Conservation (phyloP, 2,888 invertebrate species). For the Drosophila lutescens region DNA sequence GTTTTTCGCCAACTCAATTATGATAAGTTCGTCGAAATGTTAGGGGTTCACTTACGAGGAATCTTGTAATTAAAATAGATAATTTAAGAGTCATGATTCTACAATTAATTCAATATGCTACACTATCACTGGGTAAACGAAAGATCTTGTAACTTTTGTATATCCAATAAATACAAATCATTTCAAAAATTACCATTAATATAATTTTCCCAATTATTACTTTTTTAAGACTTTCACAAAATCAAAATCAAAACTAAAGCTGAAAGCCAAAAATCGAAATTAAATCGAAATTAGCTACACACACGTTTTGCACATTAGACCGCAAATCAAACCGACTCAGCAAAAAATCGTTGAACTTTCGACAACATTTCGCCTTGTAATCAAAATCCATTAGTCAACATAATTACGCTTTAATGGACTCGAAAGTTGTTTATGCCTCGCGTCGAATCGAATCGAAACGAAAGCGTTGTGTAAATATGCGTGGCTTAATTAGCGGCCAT, state of each 20-base stretch:
- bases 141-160: too few relatives aligned
- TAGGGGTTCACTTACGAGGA: background rate
- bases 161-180: too few relatives aligned
- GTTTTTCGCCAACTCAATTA: conserved; percentile 20
- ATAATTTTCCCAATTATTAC: background rate
- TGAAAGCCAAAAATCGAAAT: background rate
- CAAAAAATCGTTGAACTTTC: conserved; percentile 53
- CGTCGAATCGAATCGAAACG: conserved; percentile 16
- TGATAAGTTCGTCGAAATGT: background rate
- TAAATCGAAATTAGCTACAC: background rate
- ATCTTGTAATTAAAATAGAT: background rate
- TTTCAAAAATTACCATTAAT: background rate
- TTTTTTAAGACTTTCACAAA: conserved; percentile 22
- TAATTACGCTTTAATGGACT: conserved; percentile 60
- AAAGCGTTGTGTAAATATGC: conserved; percentile 35
- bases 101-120: too few relatives aligned
- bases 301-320: conserved; percentile 61
- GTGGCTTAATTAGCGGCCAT: conserved; percentile 47
- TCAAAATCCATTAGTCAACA: conserved; percentile 59
- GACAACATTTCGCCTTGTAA: conserved; percentile 43
- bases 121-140: too few relatives aligned
- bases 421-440: conserved; percentile 32
- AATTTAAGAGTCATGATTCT: background rate
- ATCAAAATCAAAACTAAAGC: conserved; percentile 7
- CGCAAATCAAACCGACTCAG: conserved; percentile 15